phyloP scores from a whole-genome alignment of 1,140 invertebrate genomes.

The Heliconius congener region DNA sequence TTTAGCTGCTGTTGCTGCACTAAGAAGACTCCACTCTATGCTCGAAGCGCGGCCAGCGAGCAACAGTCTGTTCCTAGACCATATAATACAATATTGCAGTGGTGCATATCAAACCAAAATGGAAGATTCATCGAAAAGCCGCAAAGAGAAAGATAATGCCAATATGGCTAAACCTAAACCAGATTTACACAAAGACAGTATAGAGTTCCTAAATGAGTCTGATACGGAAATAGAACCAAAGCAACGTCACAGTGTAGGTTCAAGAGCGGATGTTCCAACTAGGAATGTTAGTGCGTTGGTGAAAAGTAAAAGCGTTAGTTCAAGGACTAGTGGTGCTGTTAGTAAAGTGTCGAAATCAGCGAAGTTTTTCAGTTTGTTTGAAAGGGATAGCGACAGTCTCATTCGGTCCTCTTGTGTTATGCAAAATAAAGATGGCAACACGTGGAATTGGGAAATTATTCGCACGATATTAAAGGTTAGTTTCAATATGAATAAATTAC shows the following conservation, averaged over 20 bases:
- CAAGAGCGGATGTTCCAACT: slow-evolving; percentile 61
- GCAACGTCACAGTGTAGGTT: slow-evolving; percentile 74
- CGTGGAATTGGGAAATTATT: slow-evolving; percentile 94
- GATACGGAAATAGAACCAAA: slow-evolving; percentile 72
- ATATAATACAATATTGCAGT: slow-evolving; percentile 84
- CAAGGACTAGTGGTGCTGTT: slow-evolving; percentile 70
- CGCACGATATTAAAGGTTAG: slow-evolving; percentile 88
- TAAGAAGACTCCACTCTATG: slow-evolving; percentile 89
- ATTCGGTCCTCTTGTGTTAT: slow-evolving; percentile 90
- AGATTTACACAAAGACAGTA: slow-evolving; percentile 59
- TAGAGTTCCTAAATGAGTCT: slow-evolving; percentile 72
- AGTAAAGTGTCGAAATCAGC: slow-evolving; percentile 72
- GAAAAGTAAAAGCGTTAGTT: slow-evolving; percentile 79
- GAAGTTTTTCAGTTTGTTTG: slow-evolving; percentile 77
- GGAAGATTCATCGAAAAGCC: slow-evolving; percentile 60
- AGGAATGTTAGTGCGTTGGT: slow-evolving; percentile 74
- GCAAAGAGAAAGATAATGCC: slow-evolving; percentile 72
- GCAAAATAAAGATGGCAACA: slow-evolving; percentile 85
- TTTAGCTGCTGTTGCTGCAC: slow-evolving; percentile 89
- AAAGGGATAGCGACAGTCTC: slow-evolving; percentile 83
- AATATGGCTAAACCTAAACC: slow-evolving; percentile 58
- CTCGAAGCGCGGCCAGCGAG: slow-evolving; percentile 89
- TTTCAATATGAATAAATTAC: neutral
- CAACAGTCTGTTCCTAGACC: slow-evolving; percentile 91
- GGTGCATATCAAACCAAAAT: slow-evolving; percentile 55